Evolutionary conservation across 2,113 vertebrate species (phyloP).

Genomic region (Leuciscus idus): DNA sequence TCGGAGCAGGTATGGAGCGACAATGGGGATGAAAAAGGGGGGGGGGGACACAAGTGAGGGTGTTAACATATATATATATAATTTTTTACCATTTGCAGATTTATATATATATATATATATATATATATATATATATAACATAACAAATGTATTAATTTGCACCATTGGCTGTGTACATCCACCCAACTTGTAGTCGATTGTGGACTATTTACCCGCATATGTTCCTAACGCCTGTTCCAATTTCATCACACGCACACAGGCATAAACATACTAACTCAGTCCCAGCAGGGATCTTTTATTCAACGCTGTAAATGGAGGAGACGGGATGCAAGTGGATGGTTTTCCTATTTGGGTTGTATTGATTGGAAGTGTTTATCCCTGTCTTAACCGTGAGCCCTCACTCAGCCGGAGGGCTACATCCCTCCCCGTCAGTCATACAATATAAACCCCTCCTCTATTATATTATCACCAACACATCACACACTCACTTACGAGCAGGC

Average conservation of each 20-base stretch:
- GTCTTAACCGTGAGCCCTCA: constrained; percentile 76
- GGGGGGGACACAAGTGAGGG: background rate
- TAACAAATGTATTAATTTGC: background rate
- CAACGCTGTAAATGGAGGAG: constrained; percentile 77
- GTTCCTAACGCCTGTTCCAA: background rate
- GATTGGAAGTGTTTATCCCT: constrained; percentile 83
- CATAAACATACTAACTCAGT: constrained; percentile 55
- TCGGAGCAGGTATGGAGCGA: constrained; percentile 30
- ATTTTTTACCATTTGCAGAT: too few species aligned
- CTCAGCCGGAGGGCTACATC: constrained; percentile 72
- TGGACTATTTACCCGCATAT: constrained; percentile 1
- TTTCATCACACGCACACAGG: constrained; percentile 58
- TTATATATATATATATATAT: background rate
- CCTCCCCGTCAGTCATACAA: constrained; percentile 68
- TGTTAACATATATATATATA: background rate
- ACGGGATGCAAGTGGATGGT: constrained; percentile 81
- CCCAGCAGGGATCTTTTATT: constrained; percentile 71
- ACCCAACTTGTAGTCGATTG: constrained; percentile 3
- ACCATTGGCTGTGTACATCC: background rate
- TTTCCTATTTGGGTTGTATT: constrained; percentile 89
- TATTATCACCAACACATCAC: background rate
- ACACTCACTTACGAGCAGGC: background rate
- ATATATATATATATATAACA: background rate
- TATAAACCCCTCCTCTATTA: constrained; percentile 68
- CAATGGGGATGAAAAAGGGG: background rate